Evolutionary conservation across 2,888 invertebrate species (phyloP).

Genomic region (Vannuccia rotundouncinata): DNA sequence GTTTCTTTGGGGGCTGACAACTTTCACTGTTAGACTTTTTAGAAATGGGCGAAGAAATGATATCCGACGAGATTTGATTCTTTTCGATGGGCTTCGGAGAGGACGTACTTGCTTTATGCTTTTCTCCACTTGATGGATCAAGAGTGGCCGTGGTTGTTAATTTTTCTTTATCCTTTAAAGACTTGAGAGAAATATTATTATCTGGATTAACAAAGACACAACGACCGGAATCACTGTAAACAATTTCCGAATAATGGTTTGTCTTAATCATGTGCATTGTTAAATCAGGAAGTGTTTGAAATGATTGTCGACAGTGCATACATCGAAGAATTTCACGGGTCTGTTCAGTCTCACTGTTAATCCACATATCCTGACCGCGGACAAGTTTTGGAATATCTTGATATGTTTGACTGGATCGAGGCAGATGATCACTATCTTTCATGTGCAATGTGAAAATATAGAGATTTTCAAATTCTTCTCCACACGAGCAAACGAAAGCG

Average conservation of each 20-base stretch:
- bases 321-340: conserved; percentile 92
- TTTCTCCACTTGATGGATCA: neutral
- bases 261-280: conserved; percentile 97
- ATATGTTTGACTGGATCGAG: conserved; percentile 60
- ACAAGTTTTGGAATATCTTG: conserved; percentile 67
- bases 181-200: neutral
- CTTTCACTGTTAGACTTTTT: neutral
- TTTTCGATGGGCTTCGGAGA: neutral
- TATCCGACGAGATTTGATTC: neutral
- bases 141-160: neutral
- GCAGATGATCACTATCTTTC: conserved; percentile 83
- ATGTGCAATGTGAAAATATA: conserved; percentile 54
- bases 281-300: conserved; percentile 90
- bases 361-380: conserved; percentile 92
- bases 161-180: neutral
- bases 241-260: conserved; percentile 94
- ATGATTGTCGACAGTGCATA: conserved; percentile 98
- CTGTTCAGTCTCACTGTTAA: conserved; percentile 84
- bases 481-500: conserved; percentile 43
- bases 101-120: neutral
- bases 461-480: conserved; percentile 48
- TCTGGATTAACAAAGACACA: conserved; percentile 35
- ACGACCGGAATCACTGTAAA: conserved; percentile 61
- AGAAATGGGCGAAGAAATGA: neutral
- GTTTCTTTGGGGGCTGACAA: neutral